Evolutionary conservation across 2,888 invertebrate genomes (phyloP), one percentile per base, ranked within the genome.

Genomic region (Leucozona laternaria): DNA sequence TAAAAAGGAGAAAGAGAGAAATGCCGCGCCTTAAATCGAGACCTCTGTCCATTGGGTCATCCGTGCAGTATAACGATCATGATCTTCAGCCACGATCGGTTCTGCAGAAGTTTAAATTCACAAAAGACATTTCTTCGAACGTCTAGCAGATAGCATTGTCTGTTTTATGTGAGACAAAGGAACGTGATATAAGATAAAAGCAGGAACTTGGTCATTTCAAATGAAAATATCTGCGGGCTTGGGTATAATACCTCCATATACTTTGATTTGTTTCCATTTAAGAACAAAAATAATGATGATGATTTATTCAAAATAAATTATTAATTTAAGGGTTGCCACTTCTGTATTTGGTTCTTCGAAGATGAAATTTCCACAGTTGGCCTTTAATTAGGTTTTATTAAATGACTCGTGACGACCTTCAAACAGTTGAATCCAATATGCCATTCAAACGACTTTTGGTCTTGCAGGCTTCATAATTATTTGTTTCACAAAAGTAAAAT

Each of bases 1-100:
- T 60, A 73, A 71, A 73, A 68, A 79, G 37, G 45, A 57, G 25
- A 43, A 83, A 75, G 70, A 75, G 70, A 70, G 43, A 70, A 68
- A 64, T 64, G 43, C 79, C 75, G 79, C 79, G 15, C 83, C 79
- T 84, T 57, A 71, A 75, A 37, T 57, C 31, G 37, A 71, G 57
- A 75, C 70, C 76, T 71, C 43, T 62, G 76, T 79, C 84, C 76
- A 84, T 76, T 84, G 71, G 84, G 79, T 84, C 79, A 79, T 84
- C 75, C 84, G 79, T 84, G 84, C 79, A 71, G 64, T 79, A 66
- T 57, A 76, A 66, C 64, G 71, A 84, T 84, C 84, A 84, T 84
- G 84, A 76, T 79, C 75, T 79, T 76, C 40, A 71, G 40, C 84
- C 84, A 84, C 79, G 79, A 79, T 84, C n/a, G 15, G 31, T 40